Evolutionary conservation across 2,797 vertebrate species (phyloP).

Genomic region (Pempheris klunzingeri): DNA sequence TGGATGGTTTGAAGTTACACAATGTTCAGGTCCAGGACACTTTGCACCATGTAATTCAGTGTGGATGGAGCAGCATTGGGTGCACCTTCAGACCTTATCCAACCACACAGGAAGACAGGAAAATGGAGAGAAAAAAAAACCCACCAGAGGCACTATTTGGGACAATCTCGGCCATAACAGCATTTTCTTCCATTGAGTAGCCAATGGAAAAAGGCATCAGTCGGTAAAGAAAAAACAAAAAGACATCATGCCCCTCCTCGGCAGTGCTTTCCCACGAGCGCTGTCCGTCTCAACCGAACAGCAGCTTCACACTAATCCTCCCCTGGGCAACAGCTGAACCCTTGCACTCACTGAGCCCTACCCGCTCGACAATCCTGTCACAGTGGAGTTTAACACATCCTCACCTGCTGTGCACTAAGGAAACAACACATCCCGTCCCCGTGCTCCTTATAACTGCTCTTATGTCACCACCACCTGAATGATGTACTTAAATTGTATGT

Average conservation of each 20-base stretch:
- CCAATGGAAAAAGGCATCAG: slow-evolving; percentile 27
- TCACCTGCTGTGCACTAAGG: slow-evolving; percentile 51
- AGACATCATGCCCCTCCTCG: slow-evolving; percentile 24
- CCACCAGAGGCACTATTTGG: slow-evolving; percentile 5
- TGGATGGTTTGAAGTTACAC: slow-evolving; percentile 20
- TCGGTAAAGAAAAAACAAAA: slow-evolving; percentile 39
- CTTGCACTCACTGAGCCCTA: slow-evolving; percentile 43
- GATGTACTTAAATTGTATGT: background rate
- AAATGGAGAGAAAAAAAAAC: slow-evolving; percentile 1
- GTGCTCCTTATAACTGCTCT: slow-evolving; percentile 6
- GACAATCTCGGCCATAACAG: background rate
- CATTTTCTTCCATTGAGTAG: slow-evolving; percentile 21
- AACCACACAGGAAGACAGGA: slow-evolving; percentile 13
- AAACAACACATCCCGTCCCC: slow-evolving; percentile 19
- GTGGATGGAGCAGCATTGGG: background rate
- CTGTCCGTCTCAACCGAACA: slow-evolving; percentile 47
- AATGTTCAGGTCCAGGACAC: slow-evolving; percentile 40
- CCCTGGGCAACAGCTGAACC: slow-evolving; percentile 61
- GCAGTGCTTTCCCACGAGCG: slow-evolving; percentile 48
- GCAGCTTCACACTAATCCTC: slow-evolving; percentile 59
- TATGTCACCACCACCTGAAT: background rate
- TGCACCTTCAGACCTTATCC: slow-evolving; percentile 20
- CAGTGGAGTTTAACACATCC: slow-evolving; percentile 47
- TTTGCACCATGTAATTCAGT: slow-evolving; percentile 36
- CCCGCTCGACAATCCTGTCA: slow-evolving; percentile 52